Evolutionary conservation across 1,140 invertebrate genomes (phyloP), one percentile per base, ranked within the genome.

Genomic region (Brachionus calyciflorus): DNA sequence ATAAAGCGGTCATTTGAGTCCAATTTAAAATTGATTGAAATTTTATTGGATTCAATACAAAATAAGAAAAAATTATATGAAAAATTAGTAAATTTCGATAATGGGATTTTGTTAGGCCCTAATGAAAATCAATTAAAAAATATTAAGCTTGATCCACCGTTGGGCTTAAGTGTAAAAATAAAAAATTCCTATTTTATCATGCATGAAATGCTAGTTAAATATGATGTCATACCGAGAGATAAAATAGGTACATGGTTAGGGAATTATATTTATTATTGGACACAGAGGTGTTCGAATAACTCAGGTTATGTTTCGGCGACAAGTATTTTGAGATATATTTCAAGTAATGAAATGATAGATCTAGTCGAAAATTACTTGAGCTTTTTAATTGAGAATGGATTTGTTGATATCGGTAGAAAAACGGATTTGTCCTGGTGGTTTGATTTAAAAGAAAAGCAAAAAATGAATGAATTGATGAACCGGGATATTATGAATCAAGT

Each of bases 11-110:
- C 60, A 44, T 65, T 65, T 24, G 37, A 65, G 28, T 44, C 19
- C 9, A 41, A 65, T 26, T 44, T 65, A 5, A 44, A 65, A 24
- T 26, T 65, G 19, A 44, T 65, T 26, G 37, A 65, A 24, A 65
- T 65, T 21, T 65, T 65, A 37, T 14, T 65, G 12, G 44, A 65
- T 24, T 44, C 21, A n/a, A 65, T 65, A 12, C 21, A 65, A 12
- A 65, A 65, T 65, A 65, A 65, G 30, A 65, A 65, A 26, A 14
- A 44, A 4, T 44, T 65, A 24, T 65, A 65, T 37, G 44, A 65
- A 65, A 65, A 65, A 21, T 44, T 65, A 3, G 19, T 65, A 19
- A 12, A 37, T 12, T 65, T 44, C n/a, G 60, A 65, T 10, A 41
- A 37, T 9, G 60, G 19, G 41, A 1, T 19, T 2, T 21, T 65